Base-by-base conservation (phyloP, 2,888 invertebrate species). In the Thecophora atra region DNA sequence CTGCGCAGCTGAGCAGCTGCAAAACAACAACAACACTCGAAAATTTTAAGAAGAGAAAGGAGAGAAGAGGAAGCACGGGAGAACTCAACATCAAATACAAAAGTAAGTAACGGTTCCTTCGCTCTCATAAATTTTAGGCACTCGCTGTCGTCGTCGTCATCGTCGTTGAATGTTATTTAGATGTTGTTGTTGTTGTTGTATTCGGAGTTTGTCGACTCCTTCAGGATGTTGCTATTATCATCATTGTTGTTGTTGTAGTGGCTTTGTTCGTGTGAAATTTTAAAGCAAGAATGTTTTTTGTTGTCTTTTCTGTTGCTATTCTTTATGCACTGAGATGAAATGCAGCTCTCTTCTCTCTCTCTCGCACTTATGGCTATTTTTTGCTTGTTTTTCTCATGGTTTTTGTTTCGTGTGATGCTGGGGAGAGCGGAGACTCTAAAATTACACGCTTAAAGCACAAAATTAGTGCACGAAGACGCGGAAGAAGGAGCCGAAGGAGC, bases 81-180 rank as follows among this genome's bases (percentile, higher is more conserved):
- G 1, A 26, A 58, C 26, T 28, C 26, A 28, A 5, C n/a, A n/a
- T n/a, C n/a, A 58, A 60, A 60, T 30, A 30, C 28, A 30, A 30
- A 65, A 65, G 52, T 28, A 51, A 65, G 70, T 19, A 62, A 65
- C 64, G 64, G 63, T 69, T 73, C 66, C 73, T 69, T 71, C 65
- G 74, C 54, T 74, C 62, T 69, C 70, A 71, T 74, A 74, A 74
- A 74, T 74, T 69, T 65, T 30, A 69, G 47, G 60, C 30, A 42
- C 37, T 70, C 54, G n/a, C 17, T n/a, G 30, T 26, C 47, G 19
- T 52, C 30, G 3, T 70, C 66, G 28, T 60, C 52, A 58, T 44
- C 52, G 47, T 70, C 56, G 30, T 52, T 51, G 47, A 37, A 6
- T 28, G 8, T 37, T 56, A 58, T 56, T 51, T 64, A 30, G 30